Percentiles rank a stretch among this genome's conserved stretches.
Evolutionary conservation across 2,888 invertebrate genomes (phyloP).

Genomic region (Liodrosophila aerea): DNA sequence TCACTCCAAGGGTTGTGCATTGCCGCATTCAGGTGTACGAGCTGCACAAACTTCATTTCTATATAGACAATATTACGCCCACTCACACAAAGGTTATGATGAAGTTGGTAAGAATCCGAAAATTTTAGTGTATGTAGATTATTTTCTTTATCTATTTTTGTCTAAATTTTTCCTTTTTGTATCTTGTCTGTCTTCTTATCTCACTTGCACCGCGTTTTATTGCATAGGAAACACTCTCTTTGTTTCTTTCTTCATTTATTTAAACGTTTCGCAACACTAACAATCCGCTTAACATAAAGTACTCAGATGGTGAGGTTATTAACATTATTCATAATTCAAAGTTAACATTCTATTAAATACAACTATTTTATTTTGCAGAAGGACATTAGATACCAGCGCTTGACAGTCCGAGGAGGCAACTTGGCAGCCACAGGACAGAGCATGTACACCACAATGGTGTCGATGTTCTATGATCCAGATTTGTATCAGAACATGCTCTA

Average conservation of each 20-base stretch:
- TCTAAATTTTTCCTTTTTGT: too few relatives aligned
- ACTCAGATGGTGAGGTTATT: too few relatives aligned
- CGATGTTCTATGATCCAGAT: slow-evolving; percentile 72
- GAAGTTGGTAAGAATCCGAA: slow-evolving; percentile 66
- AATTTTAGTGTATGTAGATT: background rate
- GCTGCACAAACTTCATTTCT: slow-evolving; percentile 52
- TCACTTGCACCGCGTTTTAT: too few relatives aligned
- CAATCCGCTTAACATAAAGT: too few relatives aligned
- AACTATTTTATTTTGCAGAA: slow-evolving; percentile 34
- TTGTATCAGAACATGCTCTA: slow-evolving; percentile 67
- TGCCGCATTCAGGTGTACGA: slow-evolving; percentile 59
- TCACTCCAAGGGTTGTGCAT: slow-evolving; percentile 46
- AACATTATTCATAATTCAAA: too few relatives aligned
- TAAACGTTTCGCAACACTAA: too few relatives aligned
- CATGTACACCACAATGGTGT: slow-evolving; percentile 62
- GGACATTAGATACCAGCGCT: slow-evolving; percentile 43
- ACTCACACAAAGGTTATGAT: slow-evolving; percentile 70
- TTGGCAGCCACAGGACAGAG: slow-evolving; percentile 68
- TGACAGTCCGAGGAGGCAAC: slow-evolving; percentile 69
- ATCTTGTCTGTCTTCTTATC: too few relatives aligned
- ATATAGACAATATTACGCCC: slow-evolving; percentile 74
- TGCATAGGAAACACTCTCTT: too few relatives aligned
- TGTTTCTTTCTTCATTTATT: too few relatives aligned
- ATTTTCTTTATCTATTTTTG: too few relatives aligned
- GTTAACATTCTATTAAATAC: background rate